phyloP scores from a whole-genome alignment of 2,797 vertebrate genomes.

The Molossus molossus region DNA sequence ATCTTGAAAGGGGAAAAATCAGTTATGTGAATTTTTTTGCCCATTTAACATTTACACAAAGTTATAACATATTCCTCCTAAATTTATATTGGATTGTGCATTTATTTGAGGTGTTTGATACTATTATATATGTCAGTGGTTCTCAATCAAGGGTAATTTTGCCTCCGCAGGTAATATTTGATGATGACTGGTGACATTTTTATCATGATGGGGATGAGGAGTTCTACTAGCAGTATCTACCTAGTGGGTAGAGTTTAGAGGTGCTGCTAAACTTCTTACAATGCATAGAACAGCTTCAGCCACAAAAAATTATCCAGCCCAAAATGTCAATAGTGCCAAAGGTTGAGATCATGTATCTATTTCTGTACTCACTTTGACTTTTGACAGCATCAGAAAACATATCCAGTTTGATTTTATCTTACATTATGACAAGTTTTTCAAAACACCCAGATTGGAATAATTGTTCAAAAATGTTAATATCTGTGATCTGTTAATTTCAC shows the following conservation, averaged over 20 bases:
- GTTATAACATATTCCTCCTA: not conserved
- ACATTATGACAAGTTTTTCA: not conserved
- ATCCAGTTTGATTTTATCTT: not conserved
- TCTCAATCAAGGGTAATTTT: not conserved
- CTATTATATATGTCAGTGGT: accelerated
- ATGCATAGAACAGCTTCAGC: accelerated
- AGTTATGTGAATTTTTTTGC: not conserved
- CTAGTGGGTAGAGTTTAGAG: not conserved
- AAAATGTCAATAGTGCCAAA: not conserved
- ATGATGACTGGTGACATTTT: not conserved
- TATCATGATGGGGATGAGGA: not conserved
- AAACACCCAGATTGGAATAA: not conserved
- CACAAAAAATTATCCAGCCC: not conserved
- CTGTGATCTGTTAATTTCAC: not conserved
- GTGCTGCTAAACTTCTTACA: not conserved
- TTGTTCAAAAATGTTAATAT: not conserved
- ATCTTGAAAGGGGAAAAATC: not conserved
- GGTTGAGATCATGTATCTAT: too few species aligned
- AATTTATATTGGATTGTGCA: not conserved
- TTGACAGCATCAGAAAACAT: not conserved
- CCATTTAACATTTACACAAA: not conserved
- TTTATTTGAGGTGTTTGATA: not conserved
- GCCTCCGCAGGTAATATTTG: too few species aligned
- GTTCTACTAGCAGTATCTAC: not conserved
- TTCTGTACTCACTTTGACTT: not conserved